Evolutionary conservation across 1,140 invertebrate species (phyloP).

Genomic region (Coenobita brevimanus): DNA sequence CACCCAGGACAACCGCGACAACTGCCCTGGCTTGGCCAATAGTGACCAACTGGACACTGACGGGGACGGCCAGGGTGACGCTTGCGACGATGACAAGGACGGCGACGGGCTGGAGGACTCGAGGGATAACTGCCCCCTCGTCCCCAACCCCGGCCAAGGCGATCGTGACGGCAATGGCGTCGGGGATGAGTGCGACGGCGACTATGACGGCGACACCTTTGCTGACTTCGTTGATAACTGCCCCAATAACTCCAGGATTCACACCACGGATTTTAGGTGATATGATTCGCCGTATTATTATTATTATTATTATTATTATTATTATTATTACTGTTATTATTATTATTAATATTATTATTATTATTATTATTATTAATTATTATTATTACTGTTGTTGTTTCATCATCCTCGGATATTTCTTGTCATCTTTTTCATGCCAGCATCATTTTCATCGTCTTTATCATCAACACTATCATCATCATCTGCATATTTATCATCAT

Average conservation of each 20-base stretch:
- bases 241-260: constrained; percentile 90
- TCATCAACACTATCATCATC: too few relatives aligned
- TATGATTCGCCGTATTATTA: too few relatives aligned
- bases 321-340: too few relatives aligned
- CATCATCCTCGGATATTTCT: too few relatives aligned
- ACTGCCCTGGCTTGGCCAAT: constrained; percentile 86
- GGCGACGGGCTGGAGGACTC: constrained; percentile 88
- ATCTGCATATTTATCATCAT: too few relatives aligned
- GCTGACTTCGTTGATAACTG: background rate
- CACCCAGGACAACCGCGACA: constrained; percentile 87
- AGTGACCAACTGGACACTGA: constrained; percentile 85
- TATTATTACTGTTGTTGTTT: too few relatives aligned
- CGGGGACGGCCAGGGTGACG: constrained; percentile 81
- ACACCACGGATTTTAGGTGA: constrained; percentile 92
- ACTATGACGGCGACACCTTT: background rate
- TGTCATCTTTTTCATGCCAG: too few relatives aligned
- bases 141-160: background rate
- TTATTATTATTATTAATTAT: too few relatives aligned
- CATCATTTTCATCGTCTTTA: too few relatives aligned
- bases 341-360: too few relatives aligned
- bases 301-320: too few relatives aligned
- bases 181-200: background rate
- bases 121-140: constrained; percentile 90
- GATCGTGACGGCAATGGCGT: background rate
- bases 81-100: constrained; percentile 89